Evolutionary conservation across 2,113 vertebrate genomes (phyloP).

Genomic region (Tragulus kanchil): DNA sequence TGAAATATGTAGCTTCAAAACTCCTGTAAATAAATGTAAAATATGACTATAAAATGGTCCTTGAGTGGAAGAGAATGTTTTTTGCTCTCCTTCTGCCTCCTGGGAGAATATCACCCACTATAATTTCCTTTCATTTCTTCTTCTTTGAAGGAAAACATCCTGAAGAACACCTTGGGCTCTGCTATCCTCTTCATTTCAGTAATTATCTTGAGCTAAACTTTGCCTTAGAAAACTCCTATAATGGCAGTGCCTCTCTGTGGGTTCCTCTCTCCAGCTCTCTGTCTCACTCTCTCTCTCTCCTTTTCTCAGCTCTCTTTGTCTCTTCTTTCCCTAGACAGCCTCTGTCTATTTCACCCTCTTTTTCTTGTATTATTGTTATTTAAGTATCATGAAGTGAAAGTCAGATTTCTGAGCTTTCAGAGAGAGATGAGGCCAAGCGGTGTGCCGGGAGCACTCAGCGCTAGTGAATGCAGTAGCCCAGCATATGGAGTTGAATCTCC

Average conservation of each 20-base stretch:
- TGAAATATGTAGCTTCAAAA: not conserved
- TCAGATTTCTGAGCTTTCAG: constrained; percentile 86
- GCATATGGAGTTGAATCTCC: constrained; percentile 89
- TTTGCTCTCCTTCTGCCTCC: not conserved
- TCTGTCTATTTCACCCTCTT: constrained; percentile 56
- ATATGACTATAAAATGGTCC: constrained; percentile 18
- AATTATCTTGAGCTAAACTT: constrained; percentile 35
- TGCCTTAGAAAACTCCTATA: constrained; percentile 53
- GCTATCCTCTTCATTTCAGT: constrained; percentile 45
- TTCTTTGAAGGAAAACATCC: constrained; percentile 51
- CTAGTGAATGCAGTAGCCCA: constrained; percentile 75
- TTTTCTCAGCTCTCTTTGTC: not conserved
- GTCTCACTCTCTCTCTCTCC: not conserved
- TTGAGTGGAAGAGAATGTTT: not conserved
- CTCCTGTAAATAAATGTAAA: constrained; percentile 23
- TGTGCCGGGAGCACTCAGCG: constrained; percentile 85
- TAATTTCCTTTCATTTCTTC: constrained; percentile 28
- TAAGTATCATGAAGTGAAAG: constrained; percentile 86
- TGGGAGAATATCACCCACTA: not conserved
- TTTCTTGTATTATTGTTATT: constrained; percentile 87
- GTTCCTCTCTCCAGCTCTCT: constrained; percentile 54
- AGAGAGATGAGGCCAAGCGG: constrained; percentile 87
- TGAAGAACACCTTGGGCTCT: constrained; percentile 39
- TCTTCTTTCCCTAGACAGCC: not conserved
- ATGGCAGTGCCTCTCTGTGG: not conserved